Percentiles rank a stretch among this genome's conserved stretches.
Evolutionary conservation across 2,888 invertebrate genomes (phyloP).

Genomic region (Cephus runcator): DNA sequence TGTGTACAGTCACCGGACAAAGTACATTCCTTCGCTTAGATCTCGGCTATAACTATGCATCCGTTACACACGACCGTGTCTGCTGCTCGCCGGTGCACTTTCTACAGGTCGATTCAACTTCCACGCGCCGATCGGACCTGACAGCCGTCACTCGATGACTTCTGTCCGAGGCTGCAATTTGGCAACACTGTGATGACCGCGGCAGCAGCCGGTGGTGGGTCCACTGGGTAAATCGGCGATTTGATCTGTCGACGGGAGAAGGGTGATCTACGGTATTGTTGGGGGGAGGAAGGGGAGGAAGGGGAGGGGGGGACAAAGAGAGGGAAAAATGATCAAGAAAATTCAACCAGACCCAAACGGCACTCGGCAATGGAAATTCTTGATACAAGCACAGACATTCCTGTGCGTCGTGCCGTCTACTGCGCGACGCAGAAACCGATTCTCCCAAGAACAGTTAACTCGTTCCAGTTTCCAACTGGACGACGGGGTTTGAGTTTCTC

Average conservation of each 20-base stretch:
- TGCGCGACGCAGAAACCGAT: background rate
- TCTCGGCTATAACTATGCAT: background rate
- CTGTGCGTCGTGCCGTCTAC: background rate
- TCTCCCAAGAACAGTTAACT: background rate
- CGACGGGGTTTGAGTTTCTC: background rate
- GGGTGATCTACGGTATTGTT: background rate
- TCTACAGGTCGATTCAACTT: background rate
- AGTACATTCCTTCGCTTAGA: background rate
- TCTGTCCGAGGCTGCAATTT: background rate
- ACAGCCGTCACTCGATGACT: background rate
- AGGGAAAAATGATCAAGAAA: too few species aligned
- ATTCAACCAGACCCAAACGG: background rate
- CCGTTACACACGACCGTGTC: too few species aligned
- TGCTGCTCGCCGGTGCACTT: background rate
- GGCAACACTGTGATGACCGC: background rate
- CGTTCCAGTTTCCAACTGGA: background rate
- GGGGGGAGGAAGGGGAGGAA: too few species aligned
- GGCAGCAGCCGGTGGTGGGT: background rate
- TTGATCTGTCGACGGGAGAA: background rate
- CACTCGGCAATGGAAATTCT: background rate
- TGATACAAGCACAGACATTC: background rate
- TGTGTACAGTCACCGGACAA: slow-evolving; percentile 46
- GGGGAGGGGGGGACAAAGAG: too few species aligned
- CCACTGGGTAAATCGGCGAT: background rate
- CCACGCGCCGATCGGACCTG: background rate